These are phyloP conservation scores for Leucophora obtusa DNA, from an alignment of 2,888 invertebrate species.

Conservation along the genomic window DNA sequence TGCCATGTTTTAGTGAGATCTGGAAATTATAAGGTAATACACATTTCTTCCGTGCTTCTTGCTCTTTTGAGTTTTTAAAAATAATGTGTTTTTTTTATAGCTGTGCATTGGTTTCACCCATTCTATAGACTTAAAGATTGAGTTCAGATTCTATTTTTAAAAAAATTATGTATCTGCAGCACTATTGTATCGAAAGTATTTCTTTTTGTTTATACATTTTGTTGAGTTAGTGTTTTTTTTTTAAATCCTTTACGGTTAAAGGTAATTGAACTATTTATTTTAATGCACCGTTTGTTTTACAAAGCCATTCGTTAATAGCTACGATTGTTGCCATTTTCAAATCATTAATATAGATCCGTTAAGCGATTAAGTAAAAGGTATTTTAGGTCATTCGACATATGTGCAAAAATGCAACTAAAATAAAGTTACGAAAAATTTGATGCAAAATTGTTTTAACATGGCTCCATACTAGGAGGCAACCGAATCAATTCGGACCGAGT, in stretches of 20 bases:
- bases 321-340: too few relatives aligned
- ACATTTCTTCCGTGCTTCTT: neutral
- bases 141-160: conserved; percentile 63
- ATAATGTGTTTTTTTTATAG: neutral
- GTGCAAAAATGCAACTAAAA: too few relatives aligned
- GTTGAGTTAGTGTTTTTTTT: conserved; percentile 5
- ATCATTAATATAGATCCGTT: too few relatives aligned
- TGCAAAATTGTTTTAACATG: too few relatives aligned
- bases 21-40: conserved; percentile 1
- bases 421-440: too few relatives aligned
- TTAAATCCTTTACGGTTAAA: conserved; percentile 44
- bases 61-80: neutral
- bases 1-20: neutral
- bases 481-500: too few relatives aligned
- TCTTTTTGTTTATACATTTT: conserved; percentile 19
- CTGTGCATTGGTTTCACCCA: conserved; percentile 34
- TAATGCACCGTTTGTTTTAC: too few relatives aligned
- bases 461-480: too few relatives aligned
- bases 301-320: too few relatives aligned
- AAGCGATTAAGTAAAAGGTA: too few relatives aligned
- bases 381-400: too few relatives aligned
- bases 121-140: conserved; percentile 56
- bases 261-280: conserved; percentile 55
- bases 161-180: conserved; percentile 25
- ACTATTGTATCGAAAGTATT: conserved; percentile 1